A percentile compares a stretch with the other conserved stretches of the same genome.
phyloP scores from a whole-genome alignment of 2,797 vertebrate genomes.

The Arctocebus calabarensis region DNA sequence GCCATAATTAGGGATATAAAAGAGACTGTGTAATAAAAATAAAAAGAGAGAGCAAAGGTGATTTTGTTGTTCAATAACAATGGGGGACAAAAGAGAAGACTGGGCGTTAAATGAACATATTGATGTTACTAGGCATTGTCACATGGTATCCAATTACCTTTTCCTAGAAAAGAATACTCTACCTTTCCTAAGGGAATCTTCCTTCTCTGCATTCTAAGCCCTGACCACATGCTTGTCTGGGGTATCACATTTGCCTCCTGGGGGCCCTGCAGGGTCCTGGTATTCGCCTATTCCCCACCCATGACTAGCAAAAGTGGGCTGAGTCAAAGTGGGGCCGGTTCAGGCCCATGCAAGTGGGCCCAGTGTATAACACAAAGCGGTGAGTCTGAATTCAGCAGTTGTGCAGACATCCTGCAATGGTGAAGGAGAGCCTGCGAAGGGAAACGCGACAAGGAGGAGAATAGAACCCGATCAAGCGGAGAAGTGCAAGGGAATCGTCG shows the following conservation, averaged over 20 bases:
- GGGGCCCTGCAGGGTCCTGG: neutral
- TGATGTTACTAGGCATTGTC: neutral
- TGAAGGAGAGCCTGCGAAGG: neutral
- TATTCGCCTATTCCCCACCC: neutral
- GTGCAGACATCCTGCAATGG: accelerated
- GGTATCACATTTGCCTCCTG: neutral
- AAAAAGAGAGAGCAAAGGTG: neutral
- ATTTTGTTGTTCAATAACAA: neutral
- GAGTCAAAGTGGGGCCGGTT: neutral
- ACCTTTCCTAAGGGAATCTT: neutral
- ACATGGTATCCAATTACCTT: neutral
- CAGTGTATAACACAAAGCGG: neutral
- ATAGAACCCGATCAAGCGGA: neutral
- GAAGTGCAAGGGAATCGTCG: neutral
- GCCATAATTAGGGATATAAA: neutral
- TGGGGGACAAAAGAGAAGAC: neutral
- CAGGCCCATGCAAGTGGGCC: neutral
- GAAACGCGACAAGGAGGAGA: neutral
- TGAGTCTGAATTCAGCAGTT: neutral
- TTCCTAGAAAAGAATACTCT: neutral
- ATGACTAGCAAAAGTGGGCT: neutral
- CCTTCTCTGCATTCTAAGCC: neutral
- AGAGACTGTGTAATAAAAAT: neutral
- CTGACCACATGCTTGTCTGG: neutral
- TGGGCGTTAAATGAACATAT: neutral